Evolutionary conservation across 2,888 invertebrate species (phyloP), one percentile per base, ranked within the genome.

Genomic region (Cosmia trapezina): DNA sequence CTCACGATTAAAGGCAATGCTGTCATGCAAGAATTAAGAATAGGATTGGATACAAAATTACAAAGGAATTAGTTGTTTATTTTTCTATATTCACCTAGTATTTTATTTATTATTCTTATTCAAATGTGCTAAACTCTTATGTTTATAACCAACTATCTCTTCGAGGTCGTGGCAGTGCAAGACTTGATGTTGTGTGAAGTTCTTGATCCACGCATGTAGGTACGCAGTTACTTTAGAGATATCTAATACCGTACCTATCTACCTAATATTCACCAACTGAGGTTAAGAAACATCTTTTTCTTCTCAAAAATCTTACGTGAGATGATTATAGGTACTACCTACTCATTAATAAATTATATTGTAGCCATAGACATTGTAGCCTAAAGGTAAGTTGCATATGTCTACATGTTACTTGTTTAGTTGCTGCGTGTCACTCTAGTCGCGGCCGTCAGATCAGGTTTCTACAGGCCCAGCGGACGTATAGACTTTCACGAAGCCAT

Each of bases 401-500:
- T 67, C 82, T 78, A 77, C 73, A 81, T 65, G 70, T 67, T 78
- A 83, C 76, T 76, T 81, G 71, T 84, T 85, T 84, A 79, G 81
- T 82, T 78, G 75, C 80, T 79, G 65, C 82, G 69, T 82, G 87
- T 86, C 84, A 89, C 87, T 85, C 87, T 84, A 88, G 86, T 85
- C 80, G 80, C 60, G 57, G 78, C 66, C 63, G 75, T 56, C 76
- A 66, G 85, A 87, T 90, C 89, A 84, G 76, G 88, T 90, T 91
- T 86, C 88, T 80, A 78, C 70, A 56, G 69, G 66, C 62, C 67
- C 80, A 85, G 80, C 79, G 64, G 86, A 88, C 81, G 89, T 90
- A 85, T 91, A 84, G 83, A 87, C 90, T 92, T 92, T 92, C 92
- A 87, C 89, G 86, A 85, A 81, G 85, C 87, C 89, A 84, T 88